Conservation (phyloP, 2,113 vertebrate genomes). For the Ictalurus punctatus region DNA sequence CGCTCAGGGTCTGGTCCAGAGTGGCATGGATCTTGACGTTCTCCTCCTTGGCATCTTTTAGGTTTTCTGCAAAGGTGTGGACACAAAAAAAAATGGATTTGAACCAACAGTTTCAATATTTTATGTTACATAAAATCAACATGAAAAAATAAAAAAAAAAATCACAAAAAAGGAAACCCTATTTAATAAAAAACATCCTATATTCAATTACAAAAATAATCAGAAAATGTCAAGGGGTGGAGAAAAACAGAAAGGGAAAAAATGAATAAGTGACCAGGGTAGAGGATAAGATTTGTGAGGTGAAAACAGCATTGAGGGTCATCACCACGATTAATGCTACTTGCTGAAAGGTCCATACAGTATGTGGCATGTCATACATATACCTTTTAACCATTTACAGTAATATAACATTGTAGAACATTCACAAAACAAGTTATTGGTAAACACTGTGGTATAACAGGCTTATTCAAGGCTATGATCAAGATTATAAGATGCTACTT, state of each 20-base stretch:
- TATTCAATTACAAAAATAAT: not conserved
- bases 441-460: not conserved
- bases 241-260: not conserved
- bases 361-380: not conserved
- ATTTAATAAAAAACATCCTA: not conserved
- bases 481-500: not conserved
- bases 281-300: not conserved
- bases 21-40: conserved; percentile 87
- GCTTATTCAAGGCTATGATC: not conserved
- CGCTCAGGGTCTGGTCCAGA: conserved; percentile 90
- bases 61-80: conserved; percentile 78
- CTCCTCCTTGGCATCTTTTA: conserved; percentile 86
- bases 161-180: not conserved
- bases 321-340: not conserved
- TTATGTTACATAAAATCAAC: not conserved
- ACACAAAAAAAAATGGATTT: not conserved
- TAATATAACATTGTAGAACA: not conserved
- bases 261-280: not conserved
- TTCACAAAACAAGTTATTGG: not conserved
- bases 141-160: not conserved
- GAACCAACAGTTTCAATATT: not conserved
- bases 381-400: not conserved
- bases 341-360: not conserved
- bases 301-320: not conserved
- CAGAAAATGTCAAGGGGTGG: not conserved